Percentiles rank a stretch among this genome's conserved stretches.
These are phyloP conservation scores for Andrena flavipes DNA, from an alignment of 2,888 invertebrate genomes.

Conservation along the genomic window DNA sequence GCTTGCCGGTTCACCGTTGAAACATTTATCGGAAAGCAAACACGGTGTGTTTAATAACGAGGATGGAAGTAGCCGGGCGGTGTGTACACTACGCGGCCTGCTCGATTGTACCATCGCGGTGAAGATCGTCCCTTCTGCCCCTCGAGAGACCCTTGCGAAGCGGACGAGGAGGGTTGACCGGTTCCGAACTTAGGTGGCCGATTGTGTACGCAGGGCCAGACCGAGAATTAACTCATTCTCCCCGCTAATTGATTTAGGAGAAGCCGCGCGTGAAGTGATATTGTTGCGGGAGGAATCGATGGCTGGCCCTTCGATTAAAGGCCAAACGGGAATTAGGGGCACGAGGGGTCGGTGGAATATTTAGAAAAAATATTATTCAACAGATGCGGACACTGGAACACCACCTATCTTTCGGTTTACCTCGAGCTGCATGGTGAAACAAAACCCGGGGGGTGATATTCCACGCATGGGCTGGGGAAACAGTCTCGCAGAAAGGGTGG, in stretches of 20 bases:
- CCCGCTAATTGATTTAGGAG: constrained; percentile 68
- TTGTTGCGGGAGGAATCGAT: constrained; percentile 52
- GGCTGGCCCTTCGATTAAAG: constrained; percentile 35
- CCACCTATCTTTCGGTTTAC: not conserved
- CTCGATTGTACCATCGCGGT: constrained; percentile 34
- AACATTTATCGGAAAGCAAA: constrained; percentile 71
- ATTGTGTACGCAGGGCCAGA: constrained; percentile 52
- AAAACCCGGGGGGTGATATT: not conserved
- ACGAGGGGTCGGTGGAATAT: constrained; percentile 38
- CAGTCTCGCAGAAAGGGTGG: constrained; percentile 36
- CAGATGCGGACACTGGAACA: constrained; percentile 8
- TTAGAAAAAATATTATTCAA: constrained; percentile 40
- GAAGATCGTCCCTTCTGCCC: constrained; percentile 61
- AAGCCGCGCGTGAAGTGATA: constrained; percentile 51
- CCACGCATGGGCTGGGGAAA: constrained; percentile 16
- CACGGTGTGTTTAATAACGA: constrained; percentile 69
- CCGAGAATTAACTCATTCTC: constrained; percentile 63
- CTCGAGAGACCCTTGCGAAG: constrained; percentile 55
- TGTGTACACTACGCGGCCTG: constrained; percentile 51
- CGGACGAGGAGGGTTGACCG: constrained; percentile 31
- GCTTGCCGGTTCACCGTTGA: constrained; percentile 54
- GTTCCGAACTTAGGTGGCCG: constrained; percentile 38
- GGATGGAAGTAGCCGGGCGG: constrained; percentile 60
- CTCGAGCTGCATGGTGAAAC: not conserved
- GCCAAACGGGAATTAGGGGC: constrained; percentile 31